A percentile compares a stretch with the other conserved stretches of the same genome.
Evolutionary conservation across 2,797 vertebrate species (phyloP).

Genomic region (Chaunax sp.): DNA sequence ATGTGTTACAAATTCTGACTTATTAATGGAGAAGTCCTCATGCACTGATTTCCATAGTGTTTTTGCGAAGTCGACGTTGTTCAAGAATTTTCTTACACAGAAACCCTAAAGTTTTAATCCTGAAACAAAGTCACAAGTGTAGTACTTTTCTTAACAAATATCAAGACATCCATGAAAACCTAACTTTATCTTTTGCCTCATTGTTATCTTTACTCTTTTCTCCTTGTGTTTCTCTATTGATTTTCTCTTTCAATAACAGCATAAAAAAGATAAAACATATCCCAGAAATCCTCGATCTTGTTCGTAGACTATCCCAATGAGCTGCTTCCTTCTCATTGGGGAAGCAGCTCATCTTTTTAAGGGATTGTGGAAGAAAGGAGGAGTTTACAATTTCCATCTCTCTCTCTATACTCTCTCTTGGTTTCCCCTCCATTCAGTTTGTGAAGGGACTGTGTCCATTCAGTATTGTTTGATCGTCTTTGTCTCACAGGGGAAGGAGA

Average conservation of each 20-base stretch:
- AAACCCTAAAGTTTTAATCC: conserved; percentile 70
- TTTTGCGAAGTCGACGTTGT: conserved; percentile 48
- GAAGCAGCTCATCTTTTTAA: conserved; percentile 69
- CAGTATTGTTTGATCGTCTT: conserved; percentile 74
- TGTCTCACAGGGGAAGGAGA: conserved; percentile 67
- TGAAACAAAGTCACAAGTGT: conserved; percentile 69
- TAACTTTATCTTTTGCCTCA: conserved; percentile 69
- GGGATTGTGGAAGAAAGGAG: conserved; percentile 68
- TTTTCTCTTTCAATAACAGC: conserved; percentile 68
- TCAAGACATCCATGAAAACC: conserved; percentile 64
- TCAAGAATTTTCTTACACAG: conserved; percentile 53
- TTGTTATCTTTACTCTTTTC: conserved; percentile 69
- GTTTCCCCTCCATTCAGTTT: conserved; percentile 63
- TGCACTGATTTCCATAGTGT: conserved; percentile 40
- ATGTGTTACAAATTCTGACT: conserved; percentile 54
- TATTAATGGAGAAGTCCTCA: conserved; percentile 54
- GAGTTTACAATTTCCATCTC: conserved; percentile 63
- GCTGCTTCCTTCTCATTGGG: conserved; percentile 69
- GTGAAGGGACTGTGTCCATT: conserved; percentile 76
- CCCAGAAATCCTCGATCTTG: conserved; percentile 70
- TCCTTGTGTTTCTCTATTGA: conserved; percentile 71
- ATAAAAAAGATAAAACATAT: conserved; percentile 76
- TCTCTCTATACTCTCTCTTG: conserved; percentile 68
- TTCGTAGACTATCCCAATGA: conserved; percentile 73
- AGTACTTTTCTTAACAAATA: conserved; percentile 65